These are phyloP conservation scores for Drosophila bipectinata DNA, from an alignment of 1,140 invertebrate genomes.

Conservation along the genomic window DNA sequence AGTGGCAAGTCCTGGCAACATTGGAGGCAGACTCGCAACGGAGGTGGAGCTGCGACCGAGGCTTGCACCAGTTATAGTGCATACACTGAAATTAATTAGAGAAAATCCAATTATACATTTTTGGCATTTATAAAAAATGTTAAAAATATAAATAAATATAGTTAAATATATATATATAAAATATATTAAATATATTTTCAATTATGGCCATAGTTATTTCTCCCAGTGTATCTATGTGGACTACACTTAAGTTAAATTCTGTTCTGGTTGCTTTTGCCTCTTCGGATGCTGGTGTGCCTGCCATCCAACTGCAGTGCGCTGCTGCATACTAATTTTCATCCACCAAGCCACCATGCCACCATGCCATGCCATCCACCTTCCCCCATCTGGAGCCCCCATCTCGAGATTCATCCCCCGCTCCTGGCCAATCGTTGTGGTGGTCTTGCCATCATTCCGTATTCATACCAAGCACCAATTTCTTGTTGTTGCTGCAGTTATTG, in stretches of 20 bases:
- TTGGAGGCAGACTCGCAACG: not conserved
- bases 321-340: constrained; percentile 74
- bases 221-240: not conserved
- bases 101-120: too few relatives aligned
- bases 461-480: constrained; percentile 83
- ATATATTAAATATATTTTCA: not conserved
- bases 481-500: constrained; percentile 57
- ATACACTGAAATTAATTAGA: constrained; percentile 13
- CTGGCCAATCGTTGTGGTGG: constrained; percentile 63
- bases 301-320: constrained; percentile 50
- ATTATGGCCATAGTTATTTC: not conserved
- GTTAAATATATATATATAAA: too few relatives aligned
- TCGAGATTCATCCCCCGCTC: constrained; percentile 1
- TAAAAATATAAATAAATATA: too few relatives aligned
- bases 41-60: not conserved
- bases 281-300: constrained; percentile 31
- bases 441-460: constrained; percentile 79
- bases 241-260: constrained; percentile 56
- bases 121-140: too few relatives aligned
- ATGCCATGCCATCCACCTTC: constrained; percentile 5
- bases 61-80: constrained; percentile 39
- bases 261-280: constrained; percentile 20
- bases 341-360: constrained; percentile 16
- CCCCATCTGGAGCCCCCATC: not conserved
- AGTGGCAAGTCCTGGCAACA: constrained; percentile 69